Base-by-base conservation (phyloP, 1,140 invertebrate genomes). In the Brachystomella parvula region DNA sequence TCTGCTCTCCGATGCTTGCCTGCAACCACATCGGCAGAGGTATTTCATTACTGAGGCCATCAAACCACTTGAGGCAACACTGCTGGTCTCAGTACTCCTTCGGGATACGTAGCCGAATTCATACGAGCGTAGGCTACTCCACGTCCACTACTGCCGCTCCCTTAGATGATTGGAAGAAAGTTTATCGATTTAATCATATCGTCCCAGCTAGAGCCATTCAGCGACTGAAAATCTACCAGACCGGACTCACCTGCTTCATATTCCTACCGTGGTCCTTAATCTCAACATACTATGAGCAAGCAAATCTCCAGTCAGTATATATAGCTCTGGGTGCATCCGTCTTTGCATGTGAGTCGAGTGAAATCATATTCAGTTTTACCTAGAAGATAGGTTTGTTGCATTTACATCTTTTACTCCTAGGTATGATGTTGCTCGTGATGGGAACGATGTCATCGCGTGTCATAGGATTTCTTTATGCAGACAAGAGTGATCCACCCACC, bases 151-250 rank as follows among this genome's bases (percentile, higher is more conserved):
- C n/a, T 9, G 9, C n/a, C 39, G n/a, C 9, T 44, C 9, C 9
- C n/a, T n/a, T n/a, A n/a, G 39, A 44, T 12, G 31, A 39, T 2
- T 61, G 59, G 59, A 61, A 32, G 39, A n/a, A 19, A 12, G 30
- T 61, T 26, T 61, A 61, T 24, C 3, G 59, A 35, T 61, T 61
- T 24, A 39, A 61, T 15, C 32, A 61, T 24, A 61, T 61, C 26
- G 6, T 35, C 2, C 6, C 19, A 9, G 59, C 59, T n/a, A 33
- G 59, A 24, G 30, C 19, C 2, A 39, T 61, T 26, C 59, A 61
- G 39, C 30, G 59, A 39, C 12, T 61, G 2, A 61, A 61, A 39
- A n/a, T 61, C 3, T 61, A 61, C 26, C 59, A 61, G 26, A 61
- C 59, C 2, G 33, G 30, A 21, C 24, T 61, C 3, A 61, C 59